Evolutionary conservation across 2,797 vertebrate genomes (phyloP).

Genomic region (Pangasius larnaudii): DNA sequence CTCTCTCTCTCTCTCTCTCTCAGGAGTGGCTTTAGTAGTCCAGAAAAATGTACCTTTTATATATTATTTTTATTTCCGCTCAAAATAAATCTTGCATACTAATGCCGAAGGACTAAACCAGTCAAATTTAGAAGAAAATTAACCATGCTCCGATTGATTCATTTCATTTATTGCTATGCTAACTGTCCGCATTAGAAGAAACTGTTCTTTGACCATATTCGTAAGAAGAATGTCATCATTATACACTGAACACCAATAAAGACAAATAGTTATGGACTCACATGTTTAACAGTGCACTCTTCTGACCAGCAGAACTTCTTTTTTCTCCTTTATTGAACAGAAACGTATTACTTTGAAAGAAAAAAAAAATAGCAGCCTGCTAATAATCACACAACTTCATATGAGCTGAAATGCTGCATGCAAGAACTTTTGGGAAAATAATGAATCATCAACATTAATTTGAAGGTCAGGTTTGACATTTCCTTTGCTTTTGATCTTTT

Average conservation of each 20-base stretch:
- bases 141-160: neutral
- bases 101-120: neutral
- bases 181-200: too few species aligned
- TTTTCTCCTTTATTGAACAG: neutral
- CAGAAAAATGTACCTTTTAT: neutral
- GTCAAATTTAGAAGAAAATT: neutral
- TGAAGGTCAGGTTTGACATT: neutral
- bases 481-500: neutral
- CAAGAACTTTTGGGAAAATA: neutral
- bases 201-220: too few species aligned
- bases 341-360: neutral
- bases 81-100: neutral
- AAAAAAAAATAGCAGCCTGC: neutral
- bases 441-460: neutral
- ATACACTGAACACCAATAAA: neutral
- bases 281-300: neutral
- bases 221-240: neutral
- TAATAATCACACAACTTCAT: neutral
- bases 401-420: neutral
- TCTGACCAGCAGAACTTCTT: conserved; percentile 14
- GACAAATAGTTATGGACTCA: neutral
- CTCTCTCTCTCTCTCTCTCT: neutral
- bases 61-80: neutral
- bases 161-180: too few species aligned
- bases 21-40: neutral